Evolutionary conservation across 2,113 vertebrate genomes (phyloP), one percentile per base, ranked within the genome.

Genomic region (Pyxicephalus adspersus): DNA sequence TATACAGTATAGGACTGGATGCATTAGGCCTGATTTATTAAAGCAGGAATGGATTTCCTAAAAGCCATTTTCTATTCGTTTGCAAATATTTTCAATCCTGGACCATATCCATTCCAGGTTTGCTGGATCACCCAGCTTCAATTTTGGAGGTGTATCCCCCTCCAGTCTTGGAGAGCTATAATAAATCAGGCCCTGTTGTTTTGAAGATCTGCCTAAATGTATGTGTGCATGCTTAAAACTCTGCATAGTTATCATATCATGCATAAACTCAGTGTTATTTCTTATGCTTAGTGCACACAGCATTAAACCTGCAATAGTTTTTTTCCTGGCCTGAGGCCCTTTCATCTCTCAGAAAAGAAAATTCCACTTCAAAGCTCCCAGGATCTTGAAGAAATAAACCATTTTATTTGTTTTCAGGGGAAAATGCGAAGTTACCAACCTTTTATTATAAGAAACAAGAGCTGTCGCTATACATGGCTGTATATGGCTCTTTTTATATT

Each of bases 321-420:
- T 76, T n/a, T 77, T 52, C 45, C 45, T 77, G 75, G 38, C 75
- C 60, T 55, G 26, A 31, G 61, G 75, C 61, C 25, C 38, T 54
- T 76, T 65, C 23, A 22, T 77, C 50, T 77, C 20, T 77, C 29
- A 52, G 50, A n/a, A 77, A 77, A 77, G 34, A 77, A 77, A 77
- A 77, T 65, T 77, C 50, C 17, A 65, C 75, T 64, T 64, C 75
- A 77, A 77, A 77, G 75, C 75, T 77, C 61, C 22, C 31, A 77
- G 61, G 61, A 65, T 23, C 23, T 25, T 54, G 45, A 52, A 77
- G 75, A 77, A 77, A 77, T 26, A 77, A 77, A 38, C 54, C 28
- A 58, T 58, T 73, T 74, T 74, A 74, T 74, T 74, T 58, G 26
- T 70, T 70, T 57, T 23, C 71, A 29, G 20, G 26, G 18, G 68